A percentile compares a stretch with the other conserved stretches of the same genome.
These are phyloP conservation scores for Hipposideros armiger DNA, from an alignment of 2,113 vertebrate species.

Conservation along the genomic window DNA sequence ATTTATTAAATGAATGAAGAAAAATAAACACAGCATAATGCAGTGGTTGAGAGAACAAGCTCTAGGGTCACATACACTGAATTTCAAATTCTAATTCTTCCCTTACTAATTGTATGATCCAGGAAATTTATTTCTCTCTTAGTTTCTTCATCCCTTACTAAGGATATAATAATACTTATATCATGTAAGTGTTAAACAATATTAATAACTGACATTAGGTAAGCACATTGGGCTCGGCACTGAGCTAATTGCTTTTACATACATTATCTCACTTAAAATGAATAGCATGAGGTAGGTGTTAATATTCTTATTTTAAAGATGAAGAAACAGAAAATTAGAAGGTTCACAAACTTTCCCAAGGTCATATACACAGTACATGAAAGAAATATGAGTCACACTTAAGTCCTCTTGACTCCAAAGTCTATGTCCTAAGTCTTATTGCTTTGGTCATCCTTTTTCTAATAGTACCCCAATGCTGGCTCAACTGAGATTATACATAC, in stretches of 20 bases:
- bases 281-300: background rate
- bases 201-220: background rate
- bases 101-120: background rate
- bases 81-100: background rate
- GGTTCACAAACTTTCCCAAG: background rate
- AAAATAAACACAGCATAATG: background rate
- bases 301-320: background rate
- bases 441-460: background rate
- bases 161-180: background rate
- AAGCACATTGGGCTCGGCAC: background rate
- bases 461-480: background rate
- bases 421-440: background rate
- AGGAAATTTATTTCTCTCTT: background rate
- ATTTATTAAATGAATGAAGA: background rate
- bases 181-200: constrained; percentile 11
- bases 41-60: background rate
- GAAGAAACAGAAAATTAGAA: background rate
- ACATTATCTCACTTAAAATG: background rate
- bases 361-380: background rate
- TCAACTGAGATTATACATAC: background rate
- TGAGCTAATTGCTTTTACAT: constrained; percentile 1
- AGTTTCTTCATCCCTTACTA: background rate
- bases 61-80: background rate
- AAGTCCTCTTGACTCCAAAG: background rate
- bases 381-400: background rate